Evolutionary conservation across 2,113 vertebrate genomes (phyloP).

Genomic region (Zosterops japonicus): DNA sequence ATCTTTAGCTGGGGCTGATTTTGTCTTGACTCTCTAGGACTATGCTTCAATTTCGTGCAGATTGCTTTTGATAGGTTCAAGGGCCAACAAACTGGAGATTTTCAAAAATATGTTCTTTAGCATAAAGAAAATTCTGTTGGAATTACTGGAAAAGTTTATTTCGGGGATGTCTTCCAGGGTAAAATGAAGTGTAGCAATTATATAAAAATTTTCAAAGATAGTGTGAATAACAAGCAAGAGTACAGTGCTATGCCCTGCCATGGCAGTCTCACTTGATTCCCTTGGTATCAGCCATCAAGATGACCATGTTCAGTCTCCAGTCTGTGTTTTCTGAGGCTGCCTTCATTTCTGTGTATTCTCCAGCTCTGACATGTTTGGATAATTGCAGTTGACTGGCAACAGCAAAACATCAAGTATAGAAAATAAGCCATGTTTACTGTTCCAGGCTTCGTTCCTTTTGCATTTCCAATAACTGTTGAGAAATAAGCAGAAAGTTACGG

Average conservation of each 20-base stretch:
- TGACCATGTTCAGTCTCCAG: background rate
- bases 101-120: background rate
- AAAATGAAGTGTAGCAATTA: background rate
- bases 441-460: background rate
- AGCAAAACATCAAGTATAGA: background rate
- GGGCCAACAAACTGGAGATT: background rate
- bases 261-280: background rate
- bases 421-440: background rate
- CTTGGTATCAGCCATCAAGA: background rate
- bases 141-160: background rate
- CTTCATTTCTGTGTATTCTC: background rate
- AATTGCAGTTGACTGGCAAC: background rate
- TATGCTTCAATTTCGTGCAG: background rate
- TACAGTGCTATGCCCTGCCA: rapidly evolving
- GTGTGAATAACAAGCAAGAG: background rate
- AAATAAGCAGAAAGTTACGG: background rate
- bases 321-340: background rate
- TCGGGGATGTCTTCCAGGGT: background rate
- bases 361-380: background rate
- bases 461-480: background rate
- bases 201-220: background rate
- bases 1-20: background rate
- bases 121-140: background rate
- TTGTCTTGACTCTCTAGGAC: background rate
- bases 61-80: background rate